Percentiles rank a stretch among this genome's conserved stretches.
Conservation (phyloP, 37 sponge, comb jelly and placozoan genomes). For the Theonella swinhoei region DNA sequence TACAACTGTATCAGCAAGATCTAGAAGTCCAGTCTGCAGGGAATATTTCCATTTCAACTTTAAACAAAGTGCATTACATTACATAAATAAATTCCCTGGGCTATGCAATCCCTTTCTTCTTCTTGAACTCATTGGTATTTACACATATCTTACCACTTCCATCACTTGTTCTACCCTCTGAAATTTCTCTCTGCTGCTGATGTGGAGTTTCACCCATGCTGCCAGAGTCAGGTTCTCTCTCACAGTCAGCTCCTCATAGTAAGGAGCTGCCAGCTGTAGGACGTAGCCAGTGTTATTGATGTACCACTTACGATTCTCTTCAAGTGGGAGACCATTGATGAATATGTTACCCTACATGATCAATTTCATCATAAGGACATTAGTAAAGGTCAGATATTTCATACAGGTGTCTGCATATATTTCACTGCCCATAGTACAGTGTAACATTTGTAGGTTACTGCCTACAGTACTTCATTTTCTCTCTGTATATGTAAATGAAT, state of each 20-base stretch:
- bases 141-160: constrained; percentile 31
- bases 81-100: no score
- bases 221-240: constrained; percentile 75
- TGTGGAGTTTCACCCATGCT: constrained; percentile 55
- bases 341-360: constrained; percentile 43
- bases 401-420: no score
- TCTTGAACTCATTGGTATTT: no score
- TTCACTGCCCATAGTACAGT: no score
- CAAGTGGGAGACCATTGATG: constrained; percentile 56
- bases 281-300: constrained; percentile 68
- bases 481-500: no score
- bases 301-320: constrained; percentile 53
- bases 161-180: constrained; percentile 59
- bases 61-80: no score
- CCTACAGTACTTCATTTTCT: no score
- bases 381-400: no score
- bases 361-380: no score
- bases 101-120: no score
- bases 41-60: not conserved
- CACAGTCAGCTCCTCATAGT: constrained; percentile 75
- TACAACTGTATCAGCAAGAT: constrained; percentile 78
- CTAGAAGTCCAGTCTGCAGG: constrained; percentile 76
- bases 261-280: constrained; percentile 67
- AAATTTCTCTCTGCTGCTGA: constrained; percentile 24
- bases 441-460: no score